A percentile compares a stretch with the other conserved stretches of the same genome.
phyloP scores from a whole-genome alignment of 2,888 invertebrate species.

The Thymelicus acteon region DNA sequence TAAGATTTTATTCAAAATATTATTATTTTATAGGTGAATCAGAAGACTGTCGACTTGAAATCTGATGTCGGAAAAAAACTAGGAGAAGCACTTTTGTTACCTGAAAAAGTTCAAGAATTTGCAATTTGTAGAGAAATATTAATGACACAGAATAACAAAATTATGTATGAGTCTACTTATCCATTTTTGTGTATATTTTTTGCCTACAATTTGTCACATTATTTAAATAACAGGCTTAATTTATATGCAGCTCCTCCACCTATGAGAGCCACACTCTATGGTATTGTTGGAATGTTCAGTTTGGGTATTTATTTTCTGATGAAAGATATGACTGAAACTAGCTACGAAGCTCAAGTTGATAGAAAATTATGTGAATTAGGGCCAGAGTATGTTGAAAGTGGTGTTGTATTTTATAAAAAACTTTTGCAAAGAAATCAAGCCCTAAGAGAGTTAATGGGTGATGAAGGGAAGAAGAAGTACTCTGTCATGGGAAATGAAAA shows the following conservation, averaged over 20 bases:
- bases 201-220: constrained; percentile 80
- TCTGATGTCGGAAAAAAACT: constrained; percentile 86
- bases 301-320: constrained; percentile 86
- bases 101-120: constrained; percentile 91
- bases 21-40: constrained; percentile 80
- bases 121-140: constrained; percentile 91
- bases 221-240: constrained; percentile 81
- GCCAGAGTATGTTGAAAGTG: constrained; percentile 88
- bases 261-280: constrained; percentile 79
- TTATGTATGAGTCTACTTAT: constrained; percentile 83
- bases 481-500: constrained; percentile 89
- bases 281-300: constrained; percentile 83
- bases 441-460: constrained; percentile 87
- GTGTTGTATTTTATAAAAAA: constrained; percentile 91
- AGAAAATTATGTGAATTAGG: constrained; percentile 85
- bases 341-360: constrained; percentile 87
- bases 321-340: constrained; percentile 87
- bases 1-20: too few species aligned
- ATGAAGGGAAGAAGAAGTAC: constrained; percentile 85
- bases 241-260: constrained; percentile 81
- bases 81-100: constrained; percentile 88
- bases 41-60: constrained; percentile 87
- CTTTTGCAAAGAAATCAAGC: constrained; percentile 89
- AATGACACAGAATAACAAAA: constrained; percentile 84
- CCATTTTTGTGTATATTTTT: constrained; percentile 76